Evolutionary conservation across 2,113 vertebrate species (phyloP).

Genomic region (Setophaga petechia): DNA sequence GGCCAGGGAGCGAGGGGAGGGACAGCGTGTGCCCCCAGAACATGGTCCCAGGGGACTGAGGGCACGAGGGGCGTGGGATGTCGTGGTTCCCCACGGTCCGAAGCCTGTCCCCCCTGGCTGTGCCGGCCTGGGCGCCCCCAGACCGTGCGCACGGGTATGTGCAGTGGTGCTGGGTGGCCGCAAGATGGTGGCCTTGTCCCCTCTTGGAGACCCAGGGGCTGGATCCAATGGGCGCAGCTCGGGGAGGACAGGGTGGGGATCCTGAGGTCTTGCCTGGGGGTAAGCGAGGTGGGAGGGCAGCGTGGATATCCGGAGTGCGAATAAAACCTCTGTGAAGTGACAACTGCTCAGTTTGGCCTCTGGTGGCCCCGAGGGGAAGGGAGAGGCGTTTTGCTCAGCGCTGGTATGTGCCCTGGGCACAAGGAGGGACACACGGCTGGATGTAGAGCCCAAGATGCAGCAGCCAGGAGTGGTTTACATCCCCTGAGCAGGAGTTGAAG

Average conservation of each 20-base stretch:
- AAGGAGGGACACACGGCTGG: background rate
- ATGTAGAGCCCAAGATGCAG: background rate
- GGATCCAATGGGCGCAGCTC: background rate
- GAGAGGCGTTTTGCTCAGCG: accelerated
- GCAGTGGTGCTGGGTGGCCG: conserved; percentile 44
- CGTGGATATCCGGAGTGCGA: background rate
- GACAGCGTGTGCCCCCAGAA: background rate
- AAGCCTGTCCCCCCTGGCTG: background rate
- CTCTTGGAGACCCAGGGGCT: background rate
- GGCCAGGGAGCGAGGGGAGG: background rate
- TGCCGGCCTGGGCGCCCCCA: background rate
- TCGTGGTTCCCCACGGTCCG: background rate
- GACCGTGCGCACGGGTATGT: conserved; percentile 11
- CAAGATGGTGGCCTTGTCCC: conserved; percentile 57
- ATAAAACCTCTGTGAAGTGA: conserved; percentile 57
- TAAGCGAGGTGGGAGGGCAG: background rate
- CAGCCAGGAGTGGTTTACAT: background rate
- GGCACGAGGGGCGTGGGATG: background rate
- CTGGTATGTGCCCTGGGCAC: background rate
- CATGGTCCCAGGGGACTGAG: background rate
- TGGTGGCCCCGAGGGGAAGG: background rate
- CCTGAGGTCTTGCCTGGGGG: background rate
- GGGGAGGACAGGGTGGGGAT: background rate
- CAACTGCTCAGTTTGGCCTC: background rate
- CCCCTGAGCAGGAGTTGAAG: background rate